Base-by-base conservation (phyloP, 2,797 vertebrate species). In the Phrynocephalus guinanensis region DNA sequence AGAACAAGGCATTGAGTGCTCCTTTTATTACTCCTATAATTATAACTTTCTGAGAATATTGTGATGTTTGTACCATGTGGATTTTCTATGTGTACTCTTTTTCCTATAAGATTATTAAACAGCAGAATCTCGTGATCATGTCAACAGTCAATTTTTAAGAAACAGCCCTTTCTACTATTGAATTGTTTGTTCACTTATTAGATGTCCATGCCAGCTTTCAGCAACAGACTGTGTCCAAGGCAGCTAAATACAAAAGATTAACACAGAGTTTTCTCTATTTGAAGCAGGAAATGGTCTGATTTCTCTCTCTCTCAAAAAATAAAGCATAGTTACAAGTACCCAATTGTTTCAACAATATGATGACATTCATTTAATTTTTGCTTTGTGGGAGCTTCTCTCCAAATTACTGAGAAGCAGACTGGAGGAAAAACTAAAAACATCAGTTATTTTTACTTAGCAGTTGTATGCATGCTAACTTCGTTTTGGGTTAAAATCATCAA, bases 1-100 rank as follows among this genome's bases (percentile, higher is more conserved):
- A 33, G 38, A 87, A 90, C 88, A 90, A 88, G 6, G 44, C 0
- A 3, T 87, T 89, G 83, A 89, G 83, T 82, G 84, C 11, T 84
- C 73, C n/a, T 66, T 88, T 30, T 56, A 83, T 18, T 83, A 52
- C 89, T 90, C 85, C 83, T 44, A 6, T 60, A 56, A 52, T 56
- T 56, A 60, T 20, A 0, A 22, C 50, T 87, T 90, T 91, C 84
- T 79, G 3, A 5, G 6, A 38, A 16, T 15, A 56, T 90, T 70
- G 71, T 71, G 84, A 22, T 15, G 75, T 26, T 90, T 81, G 79
- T 66, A 82, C 90, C 90, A 44, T 86, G 79, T 1, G 90, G 92
- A 88, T 2, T 44, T 73, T 84, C 83, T 86, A 26, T 60, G 87
- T 86, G 30, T 87, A 24, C 4, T 33, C 9, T 5, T 88, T 63